phyloP scores from a whole-genome alignment of 2,113 vertebrate species.

The Sorex araneus region DNA sequence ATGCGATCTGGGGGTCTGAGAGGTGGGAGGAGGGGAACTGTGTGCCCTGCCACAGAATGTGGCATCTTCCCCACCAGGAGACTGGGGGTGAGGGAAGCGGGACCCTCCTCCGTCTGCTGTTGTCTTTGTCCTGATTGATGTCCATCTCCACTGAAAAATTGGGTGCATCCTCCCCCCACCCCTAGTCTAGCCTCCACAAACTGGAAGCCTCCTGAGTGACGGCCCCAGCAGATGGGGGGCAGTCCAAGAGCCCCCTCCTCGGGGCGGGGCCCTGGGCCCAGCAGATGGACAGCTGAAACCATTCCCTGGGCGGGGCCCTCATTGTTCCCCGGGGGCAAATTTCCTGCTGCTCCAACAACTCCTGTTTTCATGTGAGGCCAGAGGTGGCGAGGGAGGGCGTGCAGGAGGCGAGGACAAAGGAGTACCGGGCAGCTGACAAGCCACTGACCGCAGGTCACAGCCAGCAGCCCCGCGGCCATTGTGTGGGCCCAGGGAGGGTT shows the following conservation, averaged over 20 bases:
- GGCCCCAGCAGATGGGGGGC: constrained; percentile 47
- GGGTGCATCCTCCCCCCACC: constrained; percentile 10
- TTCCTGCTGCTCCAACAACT: neutral
- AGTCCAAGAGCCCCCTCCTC: constrained; percentile 22
- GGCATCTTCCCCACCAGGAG: neutral
- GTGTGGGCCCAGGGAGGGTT: no score
- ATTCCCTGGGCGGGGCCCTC: neutral
- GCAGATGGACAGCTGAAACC: constrained; percentile 63
- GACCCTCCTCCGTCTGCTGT: neutral
- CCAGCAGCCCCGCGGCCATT: no score
- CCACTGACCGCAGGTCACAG: neutral
- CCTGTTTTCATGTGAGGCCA: neutral
- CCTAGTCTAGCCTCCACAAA: neutral
- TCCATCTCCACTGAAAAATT: constrained; percentile 45
- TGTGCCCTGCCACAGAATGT: neutral
- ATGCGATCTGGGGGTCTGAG: fast-evolving
- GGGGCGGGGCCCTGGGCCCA: neutral
- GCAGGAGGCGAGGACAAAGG: neutral
- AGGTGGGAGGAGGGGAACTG: neutral
- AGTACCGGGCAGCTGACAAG: neutral
- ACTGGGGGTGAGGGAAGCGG: fast-evolving
- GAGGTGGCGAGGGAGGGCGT: neutral
- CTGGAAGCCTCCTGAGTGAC: constrained; percentile 55
- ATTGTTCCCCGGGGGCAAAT: constrained; percentile 1
- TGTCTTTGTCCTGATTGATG: neutral